These are phyloP conservation scores for Andricus quercusramuli DNA, from an alignment of 2,888 invertebrate genomes.

Conservation along the genomic window DNA sequence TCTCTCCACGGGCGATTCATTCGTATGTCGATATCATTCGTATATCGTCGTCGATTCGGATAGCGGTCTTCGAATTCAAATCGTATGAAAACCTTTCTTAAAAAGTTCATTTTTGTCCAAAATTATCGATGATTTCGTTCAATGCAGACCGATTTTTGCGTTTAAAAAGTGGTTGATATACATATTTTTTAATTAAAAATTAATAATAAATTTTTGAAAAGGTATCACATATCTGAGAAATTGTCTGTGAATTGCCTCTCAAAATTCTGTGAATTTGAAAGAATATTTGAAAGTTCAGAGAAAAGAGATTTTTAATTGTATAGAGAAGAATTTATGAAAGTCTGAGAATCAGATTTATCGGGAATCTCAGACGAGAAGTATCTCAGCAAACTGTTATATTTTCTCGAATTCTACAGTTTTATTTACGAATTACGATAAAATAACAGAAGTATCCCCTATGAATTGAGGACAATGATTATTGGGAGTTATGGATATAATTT, in stretches of 20 bases:
- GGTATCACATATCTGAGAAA: constrained; percentile 25
- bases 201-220: neutral
- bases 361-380: neutral
- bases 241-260: constrained; percentile 2
- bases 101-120: neutral
- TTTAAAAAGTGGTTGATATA: neutral
- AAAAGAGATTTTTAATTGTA: constrained; percentile 35
- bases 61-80: constrained; percentile 15
- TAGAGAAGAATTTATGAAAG: constrained; percentile 23
- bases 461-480: constrained; percentile 27
- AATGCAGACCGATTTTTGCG: constrained; percentile 5
- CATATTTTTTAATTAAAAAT: neutral
- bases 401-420: neutral
- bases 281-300: constrained; percentile 40
- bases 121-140: neutral
- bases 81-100: neutral
- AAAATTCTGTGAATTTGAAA: constrained; percentile 5
- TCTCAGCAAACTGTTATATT: constrained; percentile 30
- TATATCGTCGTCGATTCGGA: constrained; percentile 26
- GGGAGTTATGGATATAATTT: constrained; percentile 11
- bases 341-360: neutral
- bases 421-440: neutral
- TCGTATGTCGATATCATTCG: constrained; percentile 20
- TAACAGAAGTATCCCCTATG: neutral
- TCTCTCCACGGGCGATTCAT: constrained; percentile 38